Conservation (phyloP, 1,140 invertebrate species). For the Littorina saxatilis region DNA sequence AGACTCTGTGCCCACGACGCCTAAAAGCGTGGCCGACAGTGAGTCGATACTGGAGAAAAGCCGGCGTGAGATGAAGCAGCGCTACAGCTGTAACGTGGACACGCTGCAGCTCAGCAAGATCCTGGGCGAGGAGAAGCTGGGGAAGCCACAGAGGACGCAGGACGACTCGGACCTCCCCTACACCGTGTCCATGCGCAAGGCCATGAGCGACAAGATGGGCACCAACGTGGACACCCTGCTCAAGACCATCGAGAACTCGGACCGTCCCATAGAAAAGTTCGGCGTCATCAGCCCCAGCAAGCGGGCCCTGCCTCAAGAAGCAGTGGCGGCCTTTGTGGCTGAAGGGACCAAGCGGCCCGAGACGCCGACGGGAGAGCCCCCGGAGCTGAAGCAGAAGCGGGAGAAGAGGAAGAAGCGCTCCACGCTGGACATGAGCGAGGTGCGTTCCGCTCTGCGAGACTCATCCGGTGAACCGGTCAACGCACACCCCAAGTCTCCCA, state of each 20-base stretch:
- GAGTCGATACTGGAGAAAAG: slow-evolving; percentile 44
- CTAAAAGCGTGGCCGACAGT: no score
- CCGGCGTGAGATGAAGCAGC: slow-evolving; percentile 50
- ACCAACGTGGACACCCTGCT: slow-evolving; percentile 67
- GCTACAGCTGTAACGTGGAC: slow-evolving; percentile 59
- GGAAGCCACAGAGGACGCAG: no score
- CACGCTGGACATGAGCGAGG: slow-evolving; percentile 63
- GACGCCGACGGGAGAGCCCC: slow-evolving; percentile 45
- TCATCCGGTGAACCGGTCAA: neutral
- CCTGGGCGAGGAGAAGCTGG: slow-evolving; percentile 42
- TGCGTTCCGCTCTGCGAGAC: slow-evolving; percentile 60
- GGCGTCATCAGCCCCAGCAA: slow-evolving; percentile 51
- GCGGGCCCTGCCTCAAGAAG: slow-evolving; percentile 37
- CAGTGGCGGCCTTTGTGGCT: slow-evolving; percentile 41
- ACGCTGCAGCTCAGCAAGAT: slow-evolving; percentile 54
- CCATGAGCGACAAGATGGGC: slow-evolving; percentile 62
- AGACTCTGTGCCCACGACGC: no score
- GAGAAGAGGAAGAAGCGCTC: slow-evolving; percentile 65
- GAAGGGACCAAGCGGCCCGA: slow-evolving; percentile 38
- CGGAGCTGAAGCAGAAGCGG: slow-evolving; percentile 56
- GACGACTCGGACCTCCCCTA: slow-evolving; percentile 47
- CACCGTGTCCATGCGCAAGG: slow-evolving; percentile 57
- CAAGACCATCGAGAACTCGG: slow-evolving; percentile 68
- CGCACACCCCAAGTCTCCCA: neutral
- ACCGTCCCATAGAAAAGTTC: slow-evolving; percentile 53